phyloP scores from a whole-genome alignment of 2,797 vertebrate species.

The Malurus leucopterus region DNA sequence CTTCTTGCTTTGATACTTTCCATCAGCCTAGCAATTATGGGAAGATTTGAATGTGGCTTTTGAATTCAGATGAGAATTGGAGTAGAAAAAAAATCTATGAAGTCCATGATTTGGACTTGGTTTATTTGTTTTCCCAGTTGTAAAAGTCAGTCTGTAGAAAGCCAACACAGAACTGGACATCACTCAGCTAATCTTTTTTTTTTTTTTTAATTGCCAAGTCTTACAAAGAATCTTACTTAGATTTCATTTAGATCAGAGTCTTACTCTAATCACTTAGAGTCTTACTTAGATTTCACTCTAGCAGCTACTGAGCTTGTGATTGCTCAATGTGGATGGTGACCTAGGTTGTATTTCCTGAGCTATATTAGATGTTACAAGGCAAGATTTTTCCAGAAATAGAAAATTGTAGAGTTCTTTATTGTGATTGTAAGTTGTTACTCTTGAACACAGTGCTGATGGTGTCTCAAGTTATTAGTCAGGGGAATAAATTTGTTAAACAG shows the following conservation, averaged over 20 bases:
- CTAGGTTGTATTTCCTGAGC: not conserved
- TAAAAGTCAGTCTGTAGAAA: not conserved
- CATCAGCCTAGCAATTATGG: not conserved
- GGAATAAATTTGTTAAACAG: not conserved
- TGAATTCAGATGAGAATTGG: not conserved
- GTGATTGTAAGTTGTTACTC: not conserved
- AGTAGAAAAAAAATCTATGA: not conserved
- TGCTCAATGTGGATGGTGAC: not conserved
- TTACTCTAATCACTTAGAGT: not conserved
- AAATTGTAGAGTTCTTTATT: not conserved
- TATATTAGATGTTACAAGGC: not conserved
- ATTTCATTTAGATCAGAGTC: not conserved
- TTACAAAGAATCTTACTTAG: not conserved
- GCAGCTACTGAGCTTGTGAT: not conserved
- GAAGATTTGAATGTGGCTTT: not conserved
- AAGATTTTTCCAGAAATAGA: not conserved
- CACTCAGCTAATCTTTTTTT: not conserved
- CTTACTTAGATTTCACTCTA: not conserved
- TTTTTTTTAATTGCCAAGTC: not conserved
- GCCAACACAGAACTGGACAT: not conserved
- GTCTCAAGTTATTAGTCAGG: not conserved
- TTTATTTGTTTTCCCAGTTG: not conserved
- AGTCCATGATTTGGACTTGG: not conserved
- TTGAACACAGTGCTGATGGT: not conserved
- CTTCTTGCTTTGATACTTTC: not conserved